Percentiles rank a stretch among this genome's conserved stretches.
phyloP scores from a whole-genome alignment of 2,888 invertebrate genomes.

The Griposia aprilina region DNA sequence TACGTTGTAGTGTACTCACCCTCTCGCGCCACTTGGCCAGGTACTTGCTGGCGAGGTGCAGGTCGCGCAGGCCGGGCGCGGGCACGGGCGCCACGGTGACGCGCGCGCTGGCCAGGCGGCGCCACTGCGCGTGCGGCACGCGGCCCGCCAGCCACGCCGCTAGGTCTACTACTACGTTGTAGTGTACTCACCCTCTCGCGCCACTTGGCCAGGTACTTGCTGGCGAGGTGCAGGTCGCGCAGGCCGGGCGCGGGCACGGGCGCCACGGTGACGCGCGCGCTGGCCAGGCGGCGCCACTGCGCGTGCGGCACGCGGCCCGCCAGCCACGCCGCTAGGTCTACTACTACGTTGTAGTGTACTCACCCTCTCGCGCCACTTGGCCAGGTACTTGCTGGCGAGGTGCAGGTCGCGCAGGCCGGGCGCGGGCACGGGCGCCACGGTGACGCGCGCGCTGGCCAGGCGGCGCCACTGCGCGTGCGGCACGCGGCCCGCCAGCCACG shows the following conservation, averaged over 20 bases:
- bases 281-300: slow-evolving; percentile 83
- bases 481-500: slow-evolving; percentile 68
- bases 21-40: slow-evolving; percentile 78
- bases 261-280: slow-evolving; percentile 61
- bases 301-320: slow-evolving; percentile 83
- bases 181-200: slow-evolving; percentile 24
- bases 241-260: slow-evolving; percentile 69
- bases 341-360: slow-evolving; percentile 77
- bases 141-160: slow-evolving; percentile 88
- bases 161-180: slow-evolving; percentile 87
- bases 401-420: too few relatives aligned
- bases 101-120: slow-evolving; percentile 75
- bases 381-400: too few relatives aligned
- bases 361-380: too few relatives aligned
- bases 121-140: slow-evolving; percentile 85
- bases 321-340: slow-evolving; percentile 90
- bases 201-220: slow-evolving; percentile 85
- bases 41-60: slow-evolving; percentile 84
- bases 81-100: slow-evolving; percentile 61
- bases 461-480: too few relatives aligned
- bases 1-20: slow-evolving; percentile 70
- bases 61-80: slow-evolving; percentile 75
- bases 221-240: slow-evolving; percentile 81
- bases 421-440: too few relatives aligned
- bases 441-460: too few relatives aligned